Evolutionary conservation across 2,113 vertebrate species (phyloP), one percentile per base, ranked within the genome.

Genomic region (Phyllopteryx taeniolatus): DNA sequence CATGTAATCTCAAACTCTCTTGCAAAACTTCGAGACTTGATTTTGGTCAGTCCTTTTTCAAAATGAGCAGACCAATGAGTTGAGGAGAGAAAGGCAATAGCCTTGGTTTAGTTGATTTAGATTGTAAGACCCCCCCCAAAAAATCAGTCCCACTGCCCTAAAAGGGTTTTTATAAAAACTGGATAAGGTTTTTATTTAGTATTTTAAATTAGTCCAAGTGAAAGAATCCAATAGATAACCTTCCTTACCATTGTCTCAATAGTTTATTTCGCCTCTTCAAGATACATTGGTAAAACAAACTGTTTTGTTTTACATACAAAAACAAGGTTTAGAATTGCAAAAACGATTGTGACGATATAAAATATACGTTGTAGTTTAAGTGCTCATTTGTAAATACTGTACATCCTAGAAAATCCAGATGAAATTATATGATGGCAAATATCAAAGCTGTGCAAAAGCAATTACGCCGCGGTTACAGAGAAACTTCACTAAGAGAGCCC

Each of bases 391-490:
- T 65, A 54, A 42, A 53, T 15, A 61, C 12, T 3, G 44, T 46
- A 46, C 61, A 11, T 20, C 4, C 35, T 71, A 65, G 11, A 22
- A 60, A 65, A 65, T 63, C 35, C 59, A 61, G 33, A 61, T 61
- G 46, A 35, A 20, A 47, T 78, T n/a, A 72, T 49, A 54, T 44
- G 14, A 35, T 46, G 67, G 49, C 35, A 65, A 46, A 20, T 66
- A 63, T 73, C 33, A 33, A 15, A 70, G 42, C 73, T 73, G 64
- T 57, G 14, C 0, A 4, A 51, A 43, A 44, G 22, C 35, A 53
- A 79, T 72, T 68, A 62, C 67, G 27, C 22, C 42, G 22, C 43
- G n/a, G 39, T 31, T 63, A 66, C 47, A 59, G 53, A 80, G 46
- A 0, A 3, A 63, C 47, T 68, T 71, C 43, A 77, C 72, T 22